Evolutionary conservation across 2,888 invertebrate species (phyloP), one percentile per base, ranked within the genome.

Genomic region (Philonicus albiceps): DNA sequence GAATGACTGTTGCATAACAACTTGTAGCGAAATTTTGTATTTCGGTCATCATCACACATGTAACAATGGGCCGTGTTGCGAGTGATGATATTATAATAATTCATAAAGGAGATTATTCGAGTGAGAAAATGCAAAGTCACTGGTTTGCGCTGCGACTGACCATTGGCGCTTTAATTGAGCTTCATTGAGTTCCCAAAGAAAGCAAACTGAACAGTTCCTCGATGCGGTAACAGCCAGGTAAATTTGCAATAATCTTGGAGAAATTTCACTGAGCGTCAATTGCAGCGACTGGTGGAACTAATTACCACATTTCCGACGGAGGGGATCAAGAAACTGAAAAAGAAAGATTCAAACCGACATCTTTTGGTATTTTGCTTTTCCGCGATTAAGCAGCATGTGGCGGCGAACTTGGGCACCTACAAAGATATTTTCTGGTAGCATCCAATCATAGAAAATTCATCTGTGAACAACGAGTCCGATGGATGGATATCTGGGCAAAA

Each of bases 211-310:
- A 6, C 74, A 74, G 19, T 74, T 74, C 74, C 74, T 74, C 7
- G 74, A 74, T 74, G 74, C 31, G 7, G 31, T 37, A 74, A 74
- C 74, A 8, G n/a, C 19, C 19, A 19, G 19, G n/a, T 16, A 34
- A 37, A 31, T 74, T 34, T 27, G 64, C 64, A 74, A 74, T 74
- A 74, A 37, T 74, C 37, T 74, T 8, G 74, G 74, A 74, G 74
- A 74, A 74, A 74, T 74, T 74, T 74, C 31, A 34, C 37, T 34
- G 37, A 74, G 16, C 74, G 34, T 34, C 74, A 37, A 16, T 19
- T 64, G 37, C n/a, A 22, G 74, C 27, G n/a, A 74, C 74, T 74
- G 34, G 74, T 37, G 74, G 74, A 74, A 74, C 74, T 74, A 74
- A 74, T 74, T 31, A 16, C 74, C n/a, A 31, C 74, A 31, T n/a